A percentile compares a stretch with the other conserved stretches of the same genome.
phyloP scores from a whole-genome alignment of 2,113 vertebrate species.

The Bubo blakistoni region DNA sequence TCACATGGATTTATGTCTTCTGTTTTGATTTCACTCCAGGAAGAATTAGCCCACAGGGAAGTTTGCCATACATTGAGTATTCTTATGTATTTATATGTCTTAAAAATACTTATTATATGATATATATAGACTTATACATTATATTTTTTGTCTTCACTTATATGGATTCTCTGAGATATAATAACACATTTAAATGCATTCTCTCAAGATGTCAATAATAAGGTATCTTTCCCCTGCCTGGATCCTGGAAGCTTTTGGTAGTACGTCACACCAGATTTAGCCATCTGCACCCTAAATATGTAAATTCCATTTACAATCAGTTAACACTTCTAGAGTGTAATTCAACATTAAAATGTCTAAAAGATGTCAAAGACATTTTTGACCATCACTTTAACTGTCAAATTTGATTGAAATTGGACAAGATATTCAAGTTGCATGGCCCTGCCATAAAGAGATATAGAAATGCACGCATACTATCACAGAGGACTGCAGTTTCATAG shows the following conservation, averaged over 20 bases:
- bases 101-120: neutral
- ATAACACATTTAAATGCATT: neutral
- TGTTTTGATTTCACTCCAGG: neutral
- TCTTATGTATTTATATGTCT: neutral
- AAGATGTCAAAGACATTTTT: neutral
- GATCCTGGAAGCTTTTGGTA: neutral
- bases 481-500: neutral
- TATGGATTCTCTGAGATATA: neutral
- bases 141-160: neutral
- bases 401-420: neutral
- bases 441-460: neutral
- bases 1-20: neutral
- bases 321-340: neutral
- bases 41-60: neutral
- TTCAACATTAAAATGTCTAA: neutral
- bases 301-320: neutral
- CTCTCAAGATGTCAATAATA: neutral
- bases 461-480: neutral
- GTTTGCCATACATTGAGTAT: neutral
- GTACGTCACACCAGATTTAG: neutral
- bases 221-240: neutral
- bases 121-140: neutral
- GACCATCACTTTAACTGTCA: neutral
- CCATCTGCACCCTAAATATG: neutral
- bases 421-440: neutral